Conservation (phyloP, 1,140 invertebrate genomes). For the Caenorhabditis elegans region DNA sequence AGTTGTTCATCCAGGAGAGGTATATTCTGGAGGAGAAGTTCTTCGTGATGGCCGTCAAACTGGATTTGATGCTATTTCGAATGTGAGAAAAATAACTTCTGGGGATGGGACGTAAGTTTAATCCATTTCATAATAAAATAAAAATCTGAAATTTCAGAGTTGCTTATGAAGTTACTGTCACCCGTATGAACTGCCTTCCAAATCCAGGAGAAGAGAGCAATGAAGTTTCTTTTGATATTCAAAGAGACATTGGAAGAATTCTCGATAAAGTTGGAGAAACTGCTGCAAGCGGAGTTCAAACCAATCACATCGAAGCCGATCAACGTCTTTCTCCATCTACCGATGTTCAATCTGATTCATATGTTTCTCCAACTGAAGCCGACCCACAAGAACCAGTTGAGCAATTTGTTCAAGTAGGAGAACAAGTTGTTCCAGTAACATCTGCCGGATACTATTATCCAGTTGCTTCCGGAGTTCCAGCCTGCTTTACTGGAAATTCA, state of each 20-base stretch:
- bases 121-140: neutral
- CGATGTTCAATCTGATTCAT: slow-evolving; percentile 15
- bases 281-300: slow-evolving; percentile 19
- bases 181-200: slow-evolving; percentile 59
- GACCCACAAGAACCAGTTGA: slow-evolving; percentile 28
- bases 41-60: slow-evolving; percentile 57
- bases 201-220: slow-evolving; percentile 52
- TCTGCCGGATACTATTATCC: slow-evolving; percentile 56
- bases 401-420: slow-evolving; percentile 55
- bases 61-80: slow-evolving; percentile 58
- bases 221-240: slow-evolving; percentile 52
- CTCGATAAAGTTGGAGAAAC: slow-evolving; percentile 53
- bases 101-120: slow-evolving; percentile 45
- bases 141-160: slow-evolving; percentile 27
- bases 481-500: slow-evolving; percentile 52
- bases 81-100: slow-evolving; percentile 51
- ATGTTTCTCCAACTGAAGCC: slow-evolving; percentile 17
- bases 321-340: slow-evolving; percentile 21
- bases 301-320: slow-evolving; percentile 29
- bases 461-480: slow-evolving; percentile 50
- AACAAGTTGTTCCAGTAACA: slow-evolving; percentile 54
- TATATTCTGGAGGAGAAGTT: slow-evolving; percentile 57
- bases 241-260: slow-evolving; percentile 50
- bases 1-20: slow-evolving; percentile 54
- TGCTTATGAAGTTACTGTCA: slow-evolving; percentile 54